These are phyloP conservation scores for Eretmocerus hayati DNA, from an alignment of 2,888 invertebrate genomes.

Conservation along the genomic window DNA sequence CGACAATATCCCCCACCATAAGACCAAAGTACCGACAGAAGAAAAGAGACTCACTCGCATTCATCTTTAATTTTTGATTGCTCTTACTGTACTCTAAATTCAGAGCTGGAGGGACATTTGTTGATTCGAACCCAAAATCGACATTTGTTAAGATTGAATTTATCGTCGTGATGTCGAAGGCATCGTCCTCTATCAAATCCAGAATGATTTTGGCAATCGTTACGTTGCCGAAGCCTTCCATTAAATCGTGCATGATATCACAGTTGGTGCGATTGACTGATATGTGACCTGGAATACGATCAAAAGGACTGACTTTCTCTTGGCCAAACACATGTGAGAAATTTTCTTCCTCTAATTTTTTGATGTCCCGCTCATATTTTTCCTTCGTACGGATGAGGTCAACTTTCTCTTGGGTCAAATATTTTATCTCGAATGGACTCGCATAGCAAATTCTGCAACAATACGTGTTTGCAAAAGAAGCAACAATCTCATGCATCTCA, in stretches of 20 bases:
- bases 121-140: no score
- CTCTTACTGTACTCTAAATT: no score
- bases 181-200: neutral
- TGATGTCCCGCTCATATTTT: conserved; percentile 5
- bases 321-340: neutral
- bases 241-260: conserved; percentile 1
- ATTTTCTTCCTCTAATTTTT: neutral
- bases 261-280: neutral
- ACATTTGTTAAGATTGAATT: no score
- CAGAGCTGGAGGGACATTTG: no score
- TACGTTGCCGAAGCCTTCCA: neutral
- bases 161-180: no score
- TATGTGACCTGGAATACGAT: neutral
- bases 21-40: no score
- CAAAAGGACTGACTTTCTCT: neutral
- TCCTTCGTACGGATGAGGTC: conserved; percentile 2
- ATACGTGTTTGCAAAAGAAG: conserved; percentile 6
- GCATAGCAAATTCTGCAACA: conserved; percentile 15
- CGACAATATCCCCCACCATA: no score
- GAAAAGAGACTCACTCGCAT: no score
- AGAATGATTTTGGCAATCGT: neutral
- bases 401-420: conserved; percentile 3
- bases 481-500: conserved; percentile 6
- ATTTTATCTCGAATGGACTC: neutral
- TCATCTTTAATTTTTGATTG: no score